phyloP scores from a whole-genome alignment of 2,113 vertebrate species.

The Malurus elegans region DNA sequence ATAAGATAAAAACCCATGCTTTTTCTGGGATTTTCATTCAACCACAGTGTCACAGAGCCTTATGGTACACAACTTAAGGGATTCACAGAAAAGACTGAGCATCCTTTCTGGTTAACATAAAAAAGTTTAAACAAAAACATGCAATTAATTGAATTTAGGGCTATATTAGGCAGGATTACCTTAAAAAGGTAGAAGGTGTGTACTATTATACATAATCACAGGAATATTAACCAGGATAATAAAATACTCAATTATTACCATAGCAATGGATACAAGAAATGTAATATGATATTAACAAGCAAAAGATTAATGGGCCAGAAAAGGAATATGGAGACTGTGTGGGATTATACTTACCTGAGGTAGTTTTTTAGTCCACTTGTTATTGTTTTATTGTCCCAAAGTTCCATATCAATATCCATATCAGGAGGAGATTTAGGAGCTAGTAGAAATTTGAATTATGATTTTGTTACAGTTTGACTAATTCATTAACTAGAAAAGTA shows the following conservation, averaged over 20 bases:
- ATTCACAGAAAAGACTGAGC: background rate
- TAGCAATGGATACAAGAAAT: background rate
- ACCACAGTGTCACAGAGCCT: background rate
- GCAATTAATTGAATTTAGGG: background rate
- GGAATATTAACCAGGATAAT: background rate
- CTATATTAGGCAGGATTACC: background rate
- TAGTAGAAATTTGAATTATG: conserved; percentile 60
- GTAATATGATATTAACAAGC: background rate
- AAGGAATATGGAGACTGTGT: background rate
- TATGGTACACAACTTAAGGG: background rate
- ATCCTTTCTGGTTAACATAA: background rate
- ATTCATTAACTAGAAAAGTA: background rate
- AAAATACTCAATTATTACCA: background rate
- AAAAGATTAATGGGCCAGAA: background rate
- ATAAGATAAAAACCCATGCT: background rate
- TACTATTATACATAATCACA: background rate
- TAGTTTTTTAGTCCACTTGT: conserved; percentile 98
- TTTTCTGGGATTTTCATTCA: background rate
- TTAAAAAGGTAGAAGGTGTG: background rate
- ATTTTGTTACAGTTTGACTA: background rate
- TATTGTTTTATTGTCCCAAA: conserved; percentile 98
- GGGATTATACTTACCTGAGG: conserved; percentile 85
- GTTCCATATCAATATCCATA: conserved; percentile 90
- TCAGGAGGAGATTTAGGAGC: conserved; percentile 89
- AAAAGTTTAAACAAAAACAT: background rate